phyloP scores from a whole-genome alignment of 2,797 vertebrate species.

The Glyptemys insculpta region DNA sequence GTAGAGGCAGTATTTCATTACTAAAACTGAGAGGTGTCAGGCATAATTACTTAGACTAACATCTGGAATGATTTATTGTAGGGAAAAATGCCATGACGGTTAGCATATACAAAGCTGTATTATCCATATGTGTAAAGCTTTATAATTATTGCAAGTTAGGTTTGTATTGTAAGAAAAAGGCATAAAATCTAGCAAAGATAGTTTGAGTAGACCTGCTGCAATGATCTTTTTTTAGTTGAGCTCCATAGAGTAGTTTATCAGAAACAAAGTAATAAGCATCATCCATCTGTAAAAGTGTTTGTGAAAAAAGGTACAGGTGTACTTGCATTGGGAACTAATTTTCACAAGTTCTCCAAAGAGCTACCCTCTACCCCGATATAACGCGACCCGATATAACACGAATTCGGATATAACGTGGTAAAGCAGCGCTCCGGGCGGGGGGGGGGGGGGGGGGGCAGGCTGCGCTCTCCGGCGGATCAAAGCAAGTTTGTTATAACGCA shows the following conservation, averaged over 20 bases:
- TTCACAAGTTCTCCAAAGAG: neutral
- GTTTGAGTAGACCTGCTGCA: neutral
- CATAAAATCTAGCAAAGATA: conserved; percentile 40
- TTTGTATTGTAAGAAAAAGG: conserved; percentile 50
- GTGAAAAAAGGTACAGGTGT: neutral
- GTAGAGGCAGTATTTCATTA: conserved; percentile 77
- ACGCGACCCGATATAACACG: too few species aligned
- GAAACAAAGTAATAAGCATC: neutral
- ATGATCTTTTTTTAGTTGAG: conserved; percentile 25
- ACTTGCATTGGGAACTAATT: neutral
- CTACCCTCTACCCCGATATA: too few species aligned
- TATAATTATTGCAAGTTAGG: conserved; percentile 57
- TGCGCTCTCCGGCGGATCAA: too few species aligned
- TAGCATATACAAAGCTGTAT: conserved; percentile 72
- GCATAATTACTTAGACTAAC: conserved; percentile 81
- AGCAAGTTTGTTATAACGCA: too few species aligned
- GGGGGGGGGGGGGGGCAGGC: too few species aligned
- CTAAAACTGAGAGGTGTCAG: conserved; percentile 81
- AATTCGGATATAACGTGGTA: too few species aligned
- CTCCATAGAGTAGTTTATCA: neutral
- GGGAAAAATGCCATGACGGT: conserved; percentile 79
- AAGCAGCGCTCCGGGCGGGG: too few species aligned
- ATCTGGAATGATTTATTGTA: conserved; percentile 82
- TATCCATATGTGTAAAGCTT: conserved; percentile 77
- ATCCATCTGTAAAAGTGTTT: neutral